phyloP scores from a whole-genome alignment of 2,113 vertebrate species.

The Malurus cyaneus region DNA sequence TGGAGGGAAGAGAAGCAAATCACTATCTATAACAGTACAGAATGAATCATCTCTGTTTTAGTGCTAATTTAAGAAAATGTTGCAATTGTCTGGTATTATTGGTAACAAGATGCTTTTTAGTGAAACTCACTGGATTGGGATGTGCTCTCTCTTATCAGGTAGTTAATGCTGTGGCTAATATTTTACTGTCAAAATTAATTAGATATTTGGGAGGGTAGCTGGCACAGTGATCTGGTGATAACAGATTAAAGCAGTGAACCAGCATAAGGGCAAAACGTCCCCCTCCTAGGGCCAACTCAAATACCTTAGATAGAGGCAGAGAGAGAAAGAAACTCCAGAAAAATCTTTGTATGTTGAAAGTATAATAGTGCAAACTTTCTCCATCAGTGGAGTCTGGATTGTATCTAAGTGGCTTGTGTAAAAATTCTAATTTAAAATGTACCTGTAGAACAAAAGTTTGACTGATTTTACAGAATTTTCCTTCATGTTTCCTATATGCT shows the following conservation, averaged over 20 bases:
- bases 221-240: neutral
- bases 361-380: neutral
- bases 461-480: neutral
- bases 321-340: neutral
- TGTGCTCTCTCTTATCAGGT: neutral
- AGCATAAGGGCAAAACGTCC: neutral
- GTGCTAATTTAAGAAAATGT: slow-evolving; percentile 4
- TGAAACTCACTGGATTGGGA: neutral
- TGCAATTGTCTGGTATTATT: neutral
- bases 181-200: slow-evolving; percentile 34
- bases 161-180: neutral
- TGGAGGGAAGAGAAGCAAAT: neutral
- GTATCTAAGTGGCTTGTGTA: neutral
- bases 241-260: neutral
- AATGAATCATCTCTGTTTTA: neutral
- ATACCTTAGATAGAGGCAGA: neutral
- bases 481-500: neutral
- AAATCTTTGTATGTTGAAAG: neutral
- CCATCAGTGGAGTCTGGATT: neutral
- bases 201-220: neutral
- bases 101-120: neutral
- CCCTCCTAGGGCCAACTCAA: neutral
- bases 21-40: neutral
- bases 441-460: neutral
- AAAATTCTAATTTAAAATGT: neutral